phyloP scores from a whole-genome alignment of 2,888 invertebrate genomes.

The Matsumyia berberina region DNA sequence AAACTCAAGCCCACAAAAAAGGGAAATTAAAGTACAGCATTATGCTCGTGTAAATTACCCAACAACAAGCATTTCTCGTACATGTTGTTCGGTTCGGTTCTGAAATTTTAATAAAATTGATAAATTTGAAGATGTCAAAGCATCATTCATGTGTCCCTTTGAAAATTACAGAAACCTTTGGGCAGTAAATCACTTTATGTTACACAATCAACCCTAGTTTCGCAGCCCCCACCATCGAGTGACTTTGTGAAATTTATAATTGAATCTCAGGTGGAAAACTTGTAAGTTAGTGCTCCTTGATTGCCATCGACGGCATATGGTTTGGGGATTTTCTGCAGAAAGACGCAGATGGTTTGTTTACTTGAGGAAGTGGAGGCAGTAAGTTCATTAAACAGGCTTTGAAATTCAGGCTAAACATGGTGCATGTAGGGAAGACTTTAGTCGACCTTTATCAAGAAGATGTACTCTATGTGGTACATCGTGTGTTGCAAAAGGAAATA shows the following conservation, averaged over 20 bases:
- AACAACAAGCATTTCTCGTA: background rate
- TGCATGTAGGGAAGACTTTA: background rate
- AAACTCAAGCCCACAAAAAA: conserved; percentile 4
- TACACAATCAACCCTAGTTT: conserved; percentile 67
- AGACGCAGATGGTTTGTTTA: conserved; percentile 63
- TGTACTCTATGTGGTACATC: too few relatives aligned
- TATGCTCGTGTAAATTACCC: background rate
- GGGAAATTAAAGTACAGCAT: conserved; percentile 13
- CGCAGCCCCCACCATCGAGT: conserved; percentile 14
- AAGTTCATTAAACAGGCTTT: conserved; percentile 67
- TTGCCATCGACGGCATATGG: conserved; percentile 69
- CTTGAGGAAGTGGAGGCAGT: conserved; percentile 32
- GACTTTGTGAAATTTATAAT: conserved; percentile 77
- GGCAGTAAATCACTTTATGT: conserved; percentile 73
- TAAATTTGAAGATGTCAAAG: conserved; percentile 69
- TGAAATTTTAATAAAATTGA: conserved; percentile 52
- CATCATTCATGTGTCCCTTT: conserved; percentile 48
- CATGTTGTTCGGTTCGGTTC: conserved; percentile 14
- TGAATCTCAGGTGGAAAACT: conserved; percentile 75
- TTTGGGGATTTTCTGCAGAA: conserved; percentile 25
- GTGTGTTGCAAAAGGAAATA: too few relatives aligned
- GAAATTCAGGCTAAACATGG: conserved; percentile 18
- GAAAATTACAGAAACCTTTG: conserved; percentile 50
- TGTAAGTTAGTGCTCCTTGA: conserved; percentile 74
- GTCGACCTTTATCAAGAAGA: background rate